Evolutionary conservation across 1,140 invertebrate genomes (phyloP).

Genomic region (Heliconius nattereri): DNA sequence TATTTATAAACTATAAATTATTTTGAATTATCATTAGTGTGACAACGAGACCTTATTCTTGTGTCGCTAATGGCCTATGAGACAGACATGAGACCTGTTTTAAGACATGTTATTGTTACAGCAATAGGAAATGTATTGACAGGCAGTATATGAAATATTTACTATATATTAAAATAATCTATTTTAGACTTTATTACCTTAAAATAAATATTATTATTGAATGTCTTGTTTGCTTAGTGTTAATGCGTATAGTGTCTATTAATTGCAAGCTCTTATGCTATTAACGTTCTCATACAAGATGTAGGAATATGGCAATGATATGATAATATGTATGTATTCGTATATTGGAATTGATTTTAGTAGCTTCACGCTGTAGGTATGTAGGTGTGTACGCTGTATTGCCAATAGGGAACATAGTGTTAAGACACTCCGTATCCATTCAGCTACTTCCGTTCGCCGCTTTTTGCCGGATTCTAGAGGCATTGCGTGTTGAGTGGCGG

Average conservation of each 20-base stretch:
- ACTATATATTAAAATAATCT: background rate
- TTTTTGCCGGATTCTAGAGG: too few relatives aligned
- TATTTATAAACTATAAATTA: background rate
- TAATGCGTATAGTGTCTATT: background rate
- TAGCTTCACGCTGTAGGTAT: too few relatives aligned
- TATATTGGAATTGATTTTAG: too few relatives aligned
- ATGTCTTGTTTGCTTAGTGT: background rate
- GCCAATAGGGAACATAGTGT: too few relatives aligned
- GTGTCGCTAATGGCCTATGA: background rate
- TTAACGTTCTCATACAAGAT: background rate
- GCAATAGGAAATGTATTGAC: too few relatives aligned
- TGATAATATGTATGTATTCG: background rate
- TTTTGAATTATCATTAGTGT: background rate
- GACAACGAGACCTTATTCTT: background rate
- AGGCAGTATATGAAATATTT: background rate
- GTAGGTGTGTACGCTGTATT: too few relatives aligned
- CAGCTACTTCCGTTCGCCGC: too few relatives aligned
- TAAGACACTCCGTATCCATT: too few relatives aligned
- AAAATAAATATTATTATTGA: background rate
- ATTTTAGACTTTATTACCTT: background rate
- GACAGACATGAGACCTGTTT: too few relatives aligned
- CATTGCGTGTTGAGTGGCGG: too few relatives aligned
- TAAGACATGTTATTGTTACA: too few relatives aligned
- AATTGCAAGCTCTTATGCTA: background rate
- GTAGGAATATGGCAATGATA: background rate